phyloP scores from a whole-genome alignment of 92 coral and sea anemone species.

The Muricea muricata region DNA sequence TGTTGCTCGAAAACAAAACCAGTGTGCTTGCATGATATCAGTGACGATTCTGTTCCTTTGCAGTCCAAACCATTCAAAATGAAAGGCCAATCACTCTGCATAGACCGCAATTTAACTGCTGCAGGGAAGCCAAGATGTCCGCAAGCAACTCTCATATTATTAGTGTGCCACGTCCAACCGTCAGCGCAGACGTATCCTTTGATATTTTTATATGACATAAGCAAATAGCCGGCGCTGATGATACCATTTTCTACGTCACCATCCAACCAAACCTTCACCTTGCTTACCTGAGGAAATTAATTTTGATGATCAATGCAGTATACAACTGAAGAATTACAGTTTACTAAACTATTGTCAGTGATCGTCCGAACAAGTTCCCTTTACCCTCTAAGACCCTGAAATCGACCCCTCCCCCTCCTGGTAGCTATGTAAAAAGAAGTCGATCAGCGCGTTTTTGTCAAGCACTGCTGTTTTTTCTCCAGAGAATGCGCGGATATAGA shows the following conservation, averaged over 20 bases:
- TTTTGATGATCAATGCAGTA: no score
- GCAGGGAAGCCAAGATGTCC: slow-evolving; percentile 92
- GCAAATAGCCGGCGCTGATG: slow-evolving; percentile 79
- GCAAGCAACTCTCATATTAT: slow-evolving; percentile 80
- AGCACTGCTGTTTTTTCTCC: no score
- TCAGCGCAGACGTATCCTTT: slow-evolving; percentile 84
- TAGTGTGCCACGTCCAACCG: slow-evolving; percentile 61
- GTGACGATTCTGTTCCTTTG: slow-evolving; percentile 80
- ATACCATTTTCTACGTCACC: slow-evolving; percentile 75
- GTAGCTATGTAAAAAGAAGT: no score
- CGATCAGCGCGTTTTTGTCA: no score
- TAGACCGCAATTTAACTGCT: slow-evolving; percentile 9
- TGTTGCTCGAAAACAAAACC: slow-evolving; percentile 64
- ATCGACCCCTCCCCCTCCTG: no score
- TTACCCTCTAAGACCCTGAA: no score
- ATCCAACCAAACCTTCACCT: slow-evolving; percentile 60
- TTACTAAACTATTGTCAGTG: no score
- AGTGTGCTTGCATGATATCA: slow-evolving; percentile 81
- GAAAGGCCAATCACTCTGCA: slow-evolving; percentile 39
- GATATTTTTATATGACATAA: slow-evolving; percentile 59
- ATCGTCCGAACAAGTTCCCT: no score
- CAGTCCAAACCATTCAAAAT: slow-evolving; percentile 71
- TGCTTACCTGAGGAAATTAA: slow-evolving; percentile 47
- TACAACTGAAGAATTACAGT: no score
- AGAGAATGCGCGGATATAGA: no score